Conservation (phyloP, 2,888 invertebrate species). For the Kuschelorhynchus macadamiae region DNA sequence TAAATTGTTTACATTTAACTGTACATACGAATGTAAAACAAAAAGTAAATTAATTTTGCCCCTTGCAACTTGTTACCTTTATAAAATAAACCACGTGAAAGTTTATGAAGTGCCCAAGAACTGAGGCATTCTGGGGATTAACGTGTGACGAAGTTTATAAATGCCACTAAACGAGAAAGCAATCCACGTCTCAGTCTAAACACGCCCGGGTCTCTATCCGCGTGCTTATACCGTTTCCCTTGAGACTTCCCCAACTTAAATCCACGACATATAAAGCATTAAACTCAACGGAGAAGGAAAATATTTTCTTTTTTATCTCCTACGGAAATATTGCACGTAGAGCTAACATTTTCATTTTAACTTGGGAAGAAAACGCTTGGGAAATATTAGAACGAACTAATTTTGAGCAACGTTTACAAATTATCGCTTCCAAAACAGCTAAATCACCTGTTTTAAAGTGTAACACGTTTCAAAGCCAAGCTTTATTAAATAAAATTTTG, state of each 20-base stretch:
- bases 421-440: no score
- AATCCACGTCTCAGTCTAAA: conserved; percentile 54
- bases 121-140: conserved; percentile 52
- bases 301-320: conserved; percentile 1
- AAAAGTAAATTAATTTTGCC: not conserved
- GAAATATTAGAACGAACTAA: no score
- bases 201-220: conserved; percentile 38
- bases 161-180: conserved; percentile 56
- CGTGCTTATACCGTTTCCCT: conserved; percentile 40
- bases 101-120: conserved; percentile 15
- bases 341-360: not conserved
- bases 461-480: no score
- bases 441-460: no score
- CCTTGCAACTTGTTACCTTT: conserved; percentile 2
- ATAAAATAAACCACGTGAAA: conserved; percentile 12
- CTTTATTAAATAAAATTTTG: no score
- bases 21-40: not conserved
- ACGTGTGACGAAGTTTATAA: conserved; percentile 59
- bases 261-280: conserved; percentile 48
- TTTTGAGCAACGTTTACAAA: no score
- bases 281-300: conserved; percentile 26
- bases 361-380: no score
- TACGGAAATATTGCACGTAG: not conserved
- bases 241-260: conserved; percentile 46
- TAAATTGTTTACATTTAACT: no score